phyloP scores from a whole-genome alignment of 2,888 invertebrate species.

The Cantharis nigra region DNA sequence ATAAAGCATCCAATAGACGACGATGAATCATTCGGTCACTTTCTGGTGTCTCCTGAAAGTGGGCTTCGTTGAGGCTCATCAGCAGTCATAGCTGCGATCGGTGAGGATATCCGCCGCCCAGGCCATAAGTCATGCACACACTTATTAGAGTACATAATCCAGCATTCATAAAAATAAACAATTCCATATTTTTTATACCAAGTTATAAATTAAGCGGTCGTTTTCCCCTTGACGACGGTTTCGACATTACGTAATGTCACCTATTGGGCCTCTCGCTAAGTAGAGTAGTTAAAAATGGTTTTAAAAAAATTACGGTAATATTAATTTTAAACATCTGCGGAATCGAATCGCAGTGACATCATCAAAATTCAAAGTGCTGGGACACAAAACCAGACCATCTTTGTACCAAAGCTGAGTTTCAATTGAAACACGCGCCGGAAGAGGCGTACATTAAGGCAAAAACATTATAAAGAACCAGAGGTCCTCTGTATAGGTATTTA shows the following conservation, averaged over 20 bases:
- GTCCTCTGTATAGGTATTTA: conserved; percentile 8
- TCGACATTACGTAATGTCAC: not conserved
- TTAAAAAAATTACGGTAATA: not conserved
- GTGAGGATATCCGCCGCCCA: conserved; percentile 48
- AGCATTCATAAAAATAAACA: conserved; percentile 11
- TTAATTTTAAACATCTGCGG: conserved; percentile 10
- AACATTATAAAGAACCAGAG: conserved; percentile 19
- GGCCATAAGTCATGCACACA: conserved; percentile 32
- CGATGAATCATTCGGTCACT: conserved; percentile 39
- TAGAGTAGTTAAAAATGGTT: not conserved
- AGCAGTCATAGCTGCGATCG: conserved; percentile 44
- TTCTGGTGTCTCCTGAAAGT: conserved; percentile 38
- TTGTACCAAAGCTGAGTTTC: conserved; percentile 22
- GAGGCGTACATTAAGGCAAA: conserved; percentile 32
- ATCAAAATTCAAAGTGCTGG: conserved; percentile 7
- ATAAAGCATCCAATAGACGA: conserved; percentile 27
- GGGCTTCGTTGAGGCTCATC: conserved; percentile 44
- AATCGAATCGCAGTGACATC: conserved; percentile 16
- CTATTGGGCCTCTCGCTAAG: not conserved
- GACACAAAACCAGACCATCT: conserved; percentile 15
- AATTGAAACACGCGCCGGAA: conserved; percentile 34
- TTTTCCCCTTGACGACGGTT: not conserved
- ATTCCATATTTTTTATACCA: conserved; percentile 4
- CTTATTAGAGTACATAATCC: conserved; percentile 32
- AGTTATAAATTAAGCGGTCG: not conserved